Percentiles rank a stretch among this genome's conserved stretches.
phyloP scores from a whole-genome alignment of 2,888 invertebrate genomes.

The Sisyra nigra region DNA sequence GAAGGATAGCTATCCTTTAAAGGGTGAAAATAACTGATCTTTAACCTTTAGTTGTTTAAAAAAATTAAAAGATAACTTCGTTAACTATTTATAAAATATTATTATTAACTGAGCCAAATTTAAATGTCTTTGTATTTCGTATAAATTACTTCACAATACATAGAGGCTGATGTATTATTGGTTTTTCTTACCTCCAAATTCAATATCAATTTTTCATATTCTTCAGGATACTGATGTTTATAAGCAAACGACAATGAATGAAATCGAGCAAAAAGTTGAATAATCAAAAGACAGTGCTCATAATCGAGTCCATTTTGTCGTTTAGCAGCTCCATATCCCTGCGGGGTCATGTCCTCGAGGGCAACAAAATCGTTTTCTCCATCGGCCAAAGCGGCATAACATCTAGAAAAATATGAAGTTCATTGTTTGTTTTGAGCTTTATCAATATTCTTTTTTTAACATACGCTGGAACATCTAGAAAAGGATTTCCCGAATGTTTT shows the following conservation, averaged over 20 bases:
- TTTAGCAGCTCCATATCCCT: slow-evolving; percentile 21
- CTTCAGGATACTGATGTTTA: slow-evolving; percentile 23
- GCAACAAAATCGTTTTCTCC: slow-evolving; percentile 28
- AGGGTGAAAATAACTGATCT: too few species aligned
- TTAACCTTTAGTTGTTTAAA: too few species aligned
- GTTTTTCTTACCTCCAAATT: slow-evolving; percentile 20
- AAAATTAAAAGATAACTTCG: too few species aligned
- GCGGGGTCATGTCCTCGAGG: slow-evolving; percentile 24
- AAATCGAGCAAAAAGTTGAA: slow-evolving; percentile 26
- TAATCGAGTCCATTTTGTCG: slow-evolving; percentile 21
- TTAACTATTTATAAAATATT: too few species aligned
- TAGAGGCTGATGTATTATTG: too few species aligned
- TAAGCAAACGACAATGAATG: slow-evolving; percentile 30
- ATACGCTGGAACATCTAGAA: slow-evolving; percentile 18
- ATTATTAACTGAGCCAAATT: too few species aligned
- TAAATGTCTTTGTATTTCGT: too few species aligned
- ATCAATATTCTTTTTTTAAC: too few species aligned
- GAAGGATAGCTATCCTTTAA: too few species aligned
- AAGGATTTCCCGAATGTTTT: slow-evolving; percentile 16
- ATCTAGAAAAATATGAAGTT: slow-evolving; percentile 15
- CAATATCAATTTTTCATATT: slow-evolving; percentile 19
- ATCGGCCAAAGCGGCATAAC: slow-evolving; percentile 23
- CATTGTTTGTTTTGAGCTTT: too few species aligned
- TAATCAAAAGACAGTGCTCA: slow-evolving; percentile 20
- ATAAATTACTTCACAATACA: too few species aligned